These are phyloP conservation scores for Nettapus auritus DNA, from an alignment of 2,113 vertebrate genomes.

Conservation along the genomic window DNA sequence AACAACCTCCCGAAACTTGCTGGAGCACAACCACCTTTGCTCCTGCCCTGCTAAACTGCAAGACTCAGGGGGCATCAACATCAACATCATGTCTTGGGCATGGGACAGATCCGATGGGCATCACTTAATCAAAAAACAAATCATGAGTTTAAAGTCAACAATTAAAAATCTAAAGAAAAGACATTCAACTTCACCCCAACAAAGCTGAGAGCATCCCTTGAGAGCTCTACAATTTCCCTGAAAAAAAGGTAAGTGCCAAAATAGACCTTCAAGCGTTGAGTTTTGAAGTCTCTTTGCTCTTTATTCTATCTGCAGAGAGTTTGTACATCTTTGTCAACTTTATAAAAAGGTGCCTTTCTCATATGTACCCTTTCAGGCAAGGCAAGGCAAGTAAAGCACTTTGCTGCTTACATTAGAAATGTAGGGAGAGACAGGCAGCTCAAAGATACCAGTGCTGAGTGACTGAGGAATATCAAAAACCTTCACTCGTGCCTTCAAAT, in stretches of 20 bases:
- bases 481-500: neutral
- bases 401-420: neutral
- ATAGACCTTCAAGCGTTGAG: neutral
- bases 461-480: conserved; percentile 26
- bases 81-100: accelerated
- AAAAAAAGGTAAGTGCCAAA: conserved; percentile 16
- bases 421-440: neutral
- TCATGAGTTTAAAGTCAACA: neutral
- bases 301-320: conserved; percentile 4
- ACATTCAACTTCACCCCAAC: neutral
- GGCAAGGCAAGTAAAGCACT: neutral
- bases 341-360: neutral
- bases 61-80: accelerated
- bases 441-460: neutral
- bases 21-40: neutral
- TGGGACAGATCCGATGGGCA: neutral
- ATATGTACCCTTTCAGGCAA: conserved; percentile 4
- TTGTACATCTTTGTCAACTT: conserved; percentile 22
- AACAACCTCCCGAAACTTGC: neutral
- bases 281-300: conserved; percentile 22
- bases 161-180: neutral
- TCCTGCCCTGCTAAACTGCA: neutral
- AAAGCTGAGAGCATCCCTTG: neutral
- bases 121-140: neutral
- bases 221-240: neutral